Conservation (phyloP, 2,797 vertebrate genomes). For the Smutsia gigantea region DNA sequence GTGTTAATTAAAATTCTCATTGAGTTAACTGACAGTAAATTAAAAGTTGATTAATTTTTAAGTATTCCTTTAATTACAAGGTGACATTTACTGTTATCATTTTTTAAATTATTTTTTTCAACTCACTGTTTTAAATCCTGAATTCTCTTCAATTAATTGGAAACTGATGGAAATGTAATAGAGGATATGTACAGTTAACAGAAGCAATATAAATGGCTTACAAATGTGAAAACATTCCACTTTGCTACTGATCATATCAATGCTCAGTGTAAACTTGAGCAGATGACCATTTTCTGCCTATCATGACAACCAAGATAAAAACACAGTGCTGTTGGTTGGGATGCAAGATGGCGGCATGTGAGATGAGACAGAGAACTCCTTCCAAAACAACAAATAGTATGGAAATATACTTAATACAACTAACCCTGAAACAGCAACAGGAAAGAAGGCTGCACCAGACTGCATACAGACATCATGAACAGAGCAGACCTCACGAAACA, state of each 20-base stretch:
- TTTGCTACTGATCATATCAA: neutral
- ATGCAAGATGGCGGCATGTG: too few species aligned
- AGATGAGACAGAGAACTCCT: too few species aligned
- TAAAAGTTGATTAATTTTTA: slow-evolving; percentile 44
- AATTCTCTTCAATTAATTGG: neutral
- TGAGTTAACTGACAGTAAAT: slow-evolving; percentile 40
- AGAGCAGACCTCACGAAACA: too few species aligned
- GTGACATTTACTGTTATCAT: neutral
- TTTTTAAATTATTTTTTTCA: slow-evolving; percentile 43
- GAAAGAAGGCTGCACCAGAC: too few species aligned
- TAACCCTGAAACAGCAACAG: too few species aligned
- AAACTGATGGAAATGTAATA: neutral
- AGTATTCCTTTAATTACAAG: slow-evolving; percentile 47
- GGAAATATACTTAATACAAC: too few species aligned
- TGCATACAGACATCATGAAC: too few species aligned
- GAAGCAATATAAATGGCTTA: neutral
- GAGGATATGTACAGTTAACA: neutral
- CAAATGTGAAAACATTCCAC: neutral
- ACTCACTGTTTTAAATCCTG: neutral
- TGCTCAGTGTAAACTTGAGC: slow-evolving; percentile 21
- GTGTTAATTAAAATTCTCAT: slow-evolving; percentile 49
- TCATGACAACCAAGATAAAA: neutral
- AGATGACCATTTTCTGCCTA: neutral
- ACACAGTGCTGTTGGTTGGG: neutral
- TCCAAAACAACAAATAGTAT: too few species aligned